These are phyloP conservation scores for Heliocidaris erythrogramma DNA, from an alignment of 35 echinoderm and acorn worm genomes.

Conservation along the genomic window DNA sequence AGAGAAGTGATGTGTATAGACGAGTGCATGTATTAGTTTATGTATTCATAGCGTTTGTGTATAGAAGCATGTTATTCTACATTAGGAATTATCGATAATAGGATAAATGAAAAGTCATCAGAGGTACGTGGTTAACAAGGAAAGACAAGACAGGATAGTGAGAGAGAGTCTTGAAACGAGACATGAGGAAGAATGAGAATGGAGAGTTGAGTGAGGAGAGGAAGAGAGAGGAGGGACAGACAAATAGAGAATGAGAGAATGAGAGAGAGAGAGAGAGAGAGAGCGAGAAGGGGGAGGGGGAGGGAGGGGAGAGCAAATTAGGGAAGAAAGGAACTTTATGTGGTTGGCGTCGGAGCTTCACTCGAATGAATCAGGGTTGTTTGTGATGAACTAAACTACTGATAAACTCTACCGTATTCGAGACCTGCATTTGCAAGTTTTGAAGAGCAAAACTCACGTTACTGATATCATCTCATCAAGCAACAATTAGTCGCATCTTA, in stretches of 20 bases:
- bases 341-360: background rate
- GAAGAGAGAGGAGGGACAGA: background rate
- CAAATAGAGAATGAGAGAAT: background rate
- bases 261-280: background rate
- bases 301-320: background rate
- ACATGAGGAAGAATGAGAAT: background rate
- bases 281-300: background rate
- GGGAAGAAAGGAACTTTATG: background rate
- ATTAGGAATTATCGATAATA: background rate
- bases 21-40: background rate
- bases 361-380: background rate
- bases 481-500: background rate
- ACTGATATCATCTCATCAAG: background rate
- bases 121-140: background rate
- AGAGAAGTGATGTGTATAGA: background rate
- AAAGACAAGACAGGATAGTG: background rate
- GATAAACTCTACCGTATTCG: background rate
- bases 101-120: background rate
- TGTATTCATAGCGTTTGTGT: background rate
- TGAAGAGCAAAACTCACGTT: background rate
- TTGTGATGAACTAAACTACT: background rate
- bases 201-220: no score
- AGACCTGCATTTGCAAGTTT: background rate
- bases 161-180: background rate
- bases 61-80: background rate